Base-by-base conservation (phyloP, 2,888 invertebrate species). In the Lysandra bellargus region DNA sequence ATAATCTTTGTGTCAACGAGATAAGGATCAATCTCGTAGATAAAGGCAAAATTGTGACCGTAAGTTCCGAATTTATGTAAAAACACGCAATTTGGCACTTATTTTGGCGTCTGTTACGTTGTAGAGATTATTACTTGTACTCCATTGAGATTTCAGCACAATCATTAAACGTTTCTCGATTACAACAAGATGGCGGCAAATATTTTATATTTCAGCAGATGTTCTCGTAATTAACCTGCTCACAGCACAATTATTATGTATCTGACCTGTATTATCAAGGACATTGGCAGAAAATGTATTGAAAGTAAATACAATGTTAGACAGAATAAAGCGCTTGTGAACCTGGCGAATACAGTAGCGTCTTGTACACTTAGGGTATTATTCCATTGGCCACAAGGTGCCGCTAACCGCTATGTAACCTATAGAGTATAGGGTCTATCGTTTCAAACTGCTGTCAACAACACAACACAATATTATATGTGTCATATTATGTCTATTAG, bases 211-310 rank as follows among this genome's bases (percentile, higher is more conserved):
- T 69, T 1, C 33, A 69, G 69, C 69, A 69, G 69, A 69, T 69
- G 33, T 69, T 37, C 33, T 33, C 69, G 33, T 69, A 14, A 69
- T 69, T 69, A 69, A 69, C 69, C 69, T 69, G 69, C 14, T 69
- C 69, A 37, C 69, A 37, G 33, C 33, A 69, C 69, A 69, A 37
- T 69, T 37, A 69, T 69, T 69, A 33, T 69, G 30, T 33, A 69
- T 69, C 30, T 69, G 69, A 69, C 69, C 69, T 69, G 69, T 33
- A 69, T 69, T 69, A 12, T 4, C 69, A 69, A 69, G 33, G 69
- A 69, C 69, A 69, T 4, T 64, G 9, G 2, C 4, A 69, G 33
- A 69, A 33, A 69, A 17, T 69, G 69, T 64, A 64, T 64, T 64
- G 57, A 79, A 61, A 64, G 4, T 12, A 4, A 69, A 69, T 69